phyloP scores from a whole-genome alignment of 2,113 vertebrate genomes.

The Ptyas mucosa region DNA sequence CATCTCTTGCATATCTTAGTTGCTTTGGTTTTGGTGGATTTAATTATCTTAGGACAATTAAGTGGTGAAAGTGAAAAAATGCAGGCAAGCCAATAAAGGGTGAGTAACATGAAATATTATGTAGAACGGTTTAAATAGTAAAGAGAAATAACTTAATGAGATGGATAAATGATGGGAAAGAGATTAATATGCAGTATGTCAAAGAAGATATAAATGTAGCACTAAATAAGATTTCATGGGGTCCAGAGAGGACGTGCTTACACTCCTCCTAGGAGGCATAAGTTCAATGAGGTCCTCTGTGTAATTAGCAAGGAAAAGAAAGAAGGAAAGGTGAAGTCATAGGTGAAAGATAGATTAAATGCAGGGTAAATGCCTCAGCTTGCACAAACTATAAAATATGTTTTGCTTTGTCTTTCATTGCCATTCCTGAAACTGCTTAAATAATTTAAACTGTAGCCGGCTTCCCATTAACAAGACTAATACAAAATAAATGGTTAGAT shows the following conservation, averaged over 20 bases:
- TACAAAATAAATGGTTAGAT: background rate
- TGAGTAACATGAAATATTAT: background rate
- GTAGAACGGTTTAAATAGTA: background rate
- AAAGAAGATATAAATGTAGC: constrained; percentile 12
- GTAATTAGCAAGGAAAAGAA: background rate
- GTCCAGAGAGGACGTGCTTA: background rate
- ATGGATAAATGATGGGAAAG: background rate
- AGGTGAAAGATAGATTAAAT: background rate
- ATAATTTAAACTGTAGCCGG: background rate
- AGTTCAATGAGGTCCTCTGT: background rate
- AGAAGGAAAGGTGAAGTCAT: background rate
- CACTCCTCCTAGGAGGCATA: background rate
- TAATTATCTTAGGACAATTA: background rate
- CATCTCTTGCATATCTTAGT: background rate
- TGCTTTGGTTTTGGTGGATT: background rate
- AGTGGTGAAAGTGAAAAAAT: background rate
- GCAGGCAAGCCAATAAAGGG: background rate
- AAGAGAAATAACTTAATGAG: background rate
- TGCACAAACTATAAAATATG: background rate
- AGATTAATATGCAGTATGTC: background rate
- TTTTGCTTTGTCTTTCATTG: background rate
- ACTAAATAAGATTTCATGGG: constrained; percentile 10
- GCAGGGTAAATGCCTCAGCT: background rate
- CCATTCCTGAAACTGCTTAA: background rate
- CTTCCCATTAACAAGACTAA: background rate